These are phyloP conservation scores for Microhierax caerulescens DNA, from an alignment of 2,797 vertebrate species.

Conservation along the genomic window DNA sequence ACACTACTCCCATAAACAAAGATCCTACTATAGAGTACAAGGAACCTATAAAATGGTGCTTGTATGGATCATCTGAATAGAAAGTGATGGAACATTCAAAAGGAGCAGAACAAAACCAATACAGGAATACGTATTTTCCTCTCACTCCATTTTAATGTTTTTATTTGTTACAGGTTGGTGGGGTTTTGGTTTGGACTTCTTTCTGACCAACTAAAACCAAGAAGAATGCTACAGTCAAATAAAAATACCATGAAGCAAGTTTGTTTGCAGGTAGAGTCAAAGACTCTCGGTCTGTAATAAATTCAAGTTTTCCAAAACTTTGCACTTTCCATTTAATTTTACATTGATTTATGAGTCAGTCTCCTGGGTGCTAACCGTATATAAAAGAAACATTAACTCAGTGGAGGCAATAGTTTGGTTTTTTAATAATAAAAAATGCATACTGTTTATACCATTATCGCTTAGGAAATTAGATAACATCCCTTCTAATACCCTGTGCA, in stretches of 20 bases:
- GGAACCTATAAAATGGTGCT: neutral
- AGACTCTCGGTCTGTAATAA: conserved; percentile 32
- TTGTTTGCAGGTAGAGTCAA: conserved; percentile 24
- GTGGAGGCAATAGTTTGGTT: conserved; percentile 66
- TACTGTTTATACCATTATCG: conserved; percentile 72
- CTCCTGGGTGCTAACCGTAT: conserved; percentile 49
- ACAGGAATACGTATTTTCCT: neutral
- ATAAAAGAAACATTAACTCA: conserved; percentile 70
- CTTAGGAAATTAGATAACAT: conserved; percentile 78
- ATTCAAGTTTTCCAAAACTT: conserved; percentile 65
- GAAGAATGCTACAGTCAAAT: conserved; percentile 29
- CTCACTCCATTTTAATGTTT: neutral
- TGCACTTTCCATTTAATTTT: conserved; percentile 65
- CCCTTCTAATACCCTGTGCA: conserved; percentile 66
- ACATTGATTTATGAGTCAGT: conserved; percentile 66
- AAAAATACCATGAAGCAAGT: conserved; percentile 43
- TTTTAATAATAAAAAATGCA: conserved; percentile 78
- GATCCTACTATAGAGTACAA: neutral
- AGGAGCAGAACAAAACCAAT: neutral
- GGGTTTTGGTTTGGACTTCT: neutral
- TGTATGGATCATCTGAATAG: neutral
- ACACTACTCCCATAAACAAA: neutral
- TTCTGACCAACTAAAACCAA: neutral
- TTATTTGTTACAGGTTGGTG: neutral
- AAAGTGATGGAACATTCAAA: neutral